Conservation (phyloP, 1,140 invertebrate genomes). For the Meloidogyne hapla region DNA sequence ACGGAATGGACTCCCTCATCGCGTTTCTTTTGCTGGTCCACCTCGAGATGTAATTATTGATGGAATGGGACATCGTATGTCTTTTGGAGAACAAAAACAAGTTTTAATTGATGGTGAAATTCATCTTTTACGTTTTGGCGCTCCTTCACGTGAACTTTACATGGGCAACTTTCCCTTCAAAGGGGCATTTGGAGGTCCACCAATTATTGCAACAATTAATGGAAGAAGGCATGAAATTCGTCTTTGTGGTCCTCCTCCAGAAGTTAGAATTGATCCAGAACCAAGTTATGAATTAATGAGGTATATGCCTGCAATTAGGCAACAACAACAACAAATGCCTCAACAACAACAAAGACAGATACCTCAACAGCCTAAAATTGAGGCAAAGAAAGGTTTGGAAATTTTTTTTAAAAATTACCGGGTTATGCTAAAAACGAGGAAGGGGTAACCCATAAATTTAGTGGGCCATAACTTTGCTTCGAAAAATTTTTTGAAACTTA, state of each 20-base stretch:
- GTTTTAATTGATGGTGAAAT: conserved; percentile 66
- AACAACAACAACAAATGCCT: conserved; percentile 25
- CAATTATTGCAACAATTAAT: conserved; percentile 78
- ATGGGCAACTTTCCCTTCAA: conserved; percentile 83
- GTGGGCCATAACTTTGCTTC: too few relatives aligned
- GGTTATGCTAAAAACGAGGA: too few relatives aligned
- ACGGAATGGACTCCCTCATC: conserved; percentile 54
- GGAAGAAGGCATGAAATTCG: conserved; percentile 79
- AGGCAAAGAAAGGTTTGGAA: neutral
- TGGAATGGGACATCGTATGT: conserved; percentile 44
- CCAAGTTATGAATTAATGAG: conserved; percentile 57
- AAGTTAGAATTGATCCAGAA: conserved; percentile 68
- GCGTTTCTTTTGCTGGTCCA: conserved; percentile 52
- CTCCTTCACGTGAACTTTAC: conserved; percentile 84
- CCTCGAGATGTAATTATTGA: conserved; percentile 53
- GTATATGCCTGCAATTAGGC: conserved; percentile 46
- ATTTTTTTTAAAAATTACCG: too few relatives aligned
- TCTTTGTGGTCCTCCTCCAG: conserved; percentile 77
- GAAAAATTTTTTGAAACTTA: too few relatives aligned
- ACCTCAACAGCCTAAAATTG: neutral
- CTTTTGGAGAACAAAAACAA: conserved; percentile 60
- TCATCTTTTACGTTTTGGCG: conserved; percentile 79
- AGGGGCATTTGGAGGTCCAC: conserved; percentile 86
- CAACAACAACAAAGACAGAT: conserved; percentile 4
- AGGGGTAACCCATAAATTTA: too few relatives aligned